Evolutionary conservation across 2,888 invertebrate genomes (phyloP).

Genomic region (Encarsia formosa): DNA sequence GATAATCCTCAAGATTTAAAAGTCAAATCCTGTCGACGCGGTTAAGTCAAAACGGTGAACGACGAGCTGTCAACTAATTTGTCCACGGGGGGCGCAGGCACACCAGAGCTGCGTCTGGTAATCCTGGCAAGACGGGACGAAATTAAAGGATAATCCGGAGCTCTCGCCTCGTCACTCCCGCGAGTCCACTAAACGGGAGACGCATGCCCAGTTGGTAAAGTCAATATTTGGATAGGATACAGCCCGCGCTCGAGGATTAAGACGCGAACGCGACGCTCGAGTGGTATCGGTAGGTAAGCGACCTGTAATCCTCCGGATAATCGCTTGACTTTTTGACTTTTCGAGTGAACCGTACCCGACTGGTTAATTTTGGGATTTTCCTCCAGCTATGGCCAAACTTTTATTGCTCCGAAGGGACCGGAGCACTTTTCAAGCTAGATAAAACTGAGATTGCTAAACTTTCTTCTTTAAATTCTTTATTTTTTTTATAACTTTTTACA

Average conservation of each 20-base stretch:
- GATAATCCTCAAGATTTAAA: slow-evolving; percentile 4
- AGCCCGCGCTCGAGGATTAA: slow-evolving; percentile 12
- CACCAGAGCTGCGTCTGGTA: no score
- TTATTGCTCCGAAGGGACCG: no score
- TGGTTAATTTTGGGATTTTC: no score
- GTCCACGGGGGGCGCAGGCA: slow-evolving; percentile 17
- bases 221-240: slow-evolving; percentile 24
- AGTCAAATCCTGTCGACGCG: no score
- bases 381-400: no score
- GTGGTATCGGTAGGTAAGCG: slow-evolving; percentile 24
- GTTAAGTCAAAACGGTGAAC: no score
- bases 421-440: no score
- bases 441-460: no score
- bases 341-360: no score
- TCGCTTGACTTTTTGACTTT: slow-evolving; percentile 26
- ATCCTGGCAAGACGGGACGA: slow-evolving; percentile 22
- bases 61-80: slow-evolving; percentile 18
- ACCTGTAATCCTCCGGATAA: slow-evolving; percentile 25
- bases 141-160: slow-evolving; percentile 25
- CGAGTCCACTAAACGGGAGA: neutral
- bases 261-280: neutral
- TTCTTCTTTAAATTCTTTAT: no score
- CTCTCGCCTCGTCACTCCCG: neutral
- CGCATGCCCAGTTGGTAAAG: slow-evolving; percentile 28
- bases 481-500: no score